Conservation (phyloP, 37 sponge, comb jelly and placozoan species). For the Hormiphora californensis region DNA sequence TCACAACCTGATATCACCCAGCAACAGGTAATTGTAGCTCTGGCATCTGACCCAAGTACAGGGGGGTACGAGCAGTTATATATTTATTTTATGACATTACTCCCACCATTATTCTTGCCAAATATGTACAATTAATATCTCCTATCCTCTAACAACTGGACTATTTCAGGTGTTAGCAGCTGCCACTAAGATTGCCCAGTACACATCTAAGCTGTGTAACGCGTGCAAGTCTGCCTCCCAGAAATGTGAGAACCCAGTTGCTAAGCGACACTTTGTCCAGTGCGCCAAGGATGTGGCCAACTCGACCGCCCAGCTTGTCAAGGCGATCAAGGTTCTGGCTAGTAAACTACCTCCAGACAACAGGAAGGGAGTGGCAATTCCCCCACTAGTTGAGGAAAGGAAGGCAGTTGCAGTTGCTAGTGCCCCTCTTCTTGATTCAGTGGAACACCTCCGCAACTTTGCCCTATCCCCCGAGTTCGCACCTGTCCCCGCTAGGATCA, state of each 20-base stretch:
- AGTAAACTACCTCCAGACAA: conserved; percentile 69
- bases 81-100: no score
- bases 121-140: no score
- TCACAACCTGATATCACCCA: conserved; percentile 51
- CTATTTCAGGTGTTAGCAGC: conserved; percentile 84
- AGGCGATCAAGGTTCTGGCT: conserved; percentile 82
- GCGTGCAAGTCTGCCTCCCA: conserved; percentile 88
- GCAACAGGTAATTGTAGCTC: conserved; percentile 54
- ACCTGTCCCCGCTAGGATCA: conserved; percentile 85
- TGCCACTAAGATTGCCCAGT: conserved; percentile 95
- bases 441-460: conserved; percentile 86
- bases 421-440: conserved; percentile 84
- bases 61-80: no score
- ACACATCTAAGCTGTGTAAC: conserved; percentile 92
- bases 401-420: conserved; percentile 77
- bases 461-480: conserved; percentile 95
- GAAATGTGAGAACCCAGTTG: conserved; percentile 91
- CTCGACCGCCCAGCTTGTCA: conserved; percentile 75
- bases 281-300: conserved; percentile 95
- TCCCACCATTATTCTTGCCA: no score
- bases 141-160: no score
- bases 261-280: conserved; percentile 94
- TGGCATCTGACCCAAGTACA: no score
- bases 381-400: no score
- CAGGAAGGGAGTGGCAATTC: conserved; percentile 71